Conservation (phyloP, 2,113 vertebrate species). For the Mormyrus lacerda region DNA sequence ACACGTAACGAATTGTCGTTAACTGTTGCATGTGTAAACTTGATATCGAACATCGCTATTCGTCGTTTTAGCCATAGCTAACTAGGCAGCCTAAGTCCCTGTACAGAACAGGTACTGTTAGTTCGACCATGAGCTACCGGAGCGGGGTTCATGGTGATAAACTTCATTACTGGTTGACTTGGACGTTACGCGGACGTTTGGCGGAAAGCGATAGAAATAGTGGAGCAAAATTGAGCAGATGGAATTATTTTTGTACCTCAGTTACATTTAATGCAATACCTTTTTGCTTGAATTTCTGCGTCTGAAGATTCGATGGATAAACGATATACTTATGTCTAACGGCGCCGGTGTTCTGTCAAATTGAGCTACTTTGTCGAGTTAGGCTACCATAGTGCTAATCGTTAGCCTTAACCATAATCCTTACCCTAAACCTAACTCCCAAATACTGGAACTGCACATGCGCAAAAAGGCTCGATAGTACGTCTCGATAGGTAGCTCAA, state of each 20-base stretch:
- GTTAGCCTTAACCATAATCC: no score
- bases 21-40: neutral
- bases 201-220: neutral
- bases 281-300: neutral
- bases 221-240: neutral
- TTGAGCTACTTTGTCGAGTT: no score
- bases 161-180: neutral
- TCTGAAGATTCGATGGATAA: neutral
- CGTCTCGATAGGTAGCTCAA: no score
- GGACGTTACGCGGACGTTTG: neutral
- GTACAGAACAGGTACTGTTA: no score
- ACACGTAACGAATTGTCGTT: neutral
- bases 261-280: neutral
- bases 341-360: no score
- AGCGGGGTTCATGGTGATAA: neutral
- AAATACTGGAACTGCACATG: no score
- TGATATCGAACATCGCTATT: neutral
- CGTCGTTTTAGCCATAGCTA: neutral
- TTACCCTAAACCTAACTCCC: no score
- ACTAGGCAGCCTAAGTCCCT: no score
- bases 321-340: neutral
- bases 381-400: no score
- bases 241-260: neutral
- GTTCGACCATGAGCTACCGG: no score
- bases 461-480: no score